These are phyloP conservation scores for Malthinus seriepunctatus DNA, from an alignment of 2,888 invertebrate genomes.

Conservation along the genomic window DNA sequence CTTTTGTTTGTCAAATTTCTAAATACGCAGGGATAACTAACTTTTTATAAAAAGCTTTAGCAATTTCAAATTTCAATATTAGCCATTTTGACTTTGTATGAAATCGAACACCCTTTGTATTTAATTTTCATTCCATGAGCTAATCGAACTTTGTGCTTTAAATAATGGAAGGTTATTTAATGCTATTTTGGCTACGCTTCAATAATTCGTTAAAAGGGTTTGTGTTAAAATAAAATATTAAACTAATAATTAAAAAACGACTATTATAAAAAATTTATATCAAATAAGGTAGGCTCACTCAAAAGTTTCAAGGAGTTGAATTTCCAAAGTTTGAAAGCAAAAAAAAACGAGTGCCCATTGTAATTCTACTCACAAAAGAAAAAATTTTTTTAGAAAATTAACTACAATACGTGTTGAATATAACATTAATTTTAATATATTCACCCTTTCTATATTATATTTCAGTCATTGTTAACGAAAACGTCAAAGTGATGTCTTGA, in stretches of 20 bases:
- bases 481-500: slow-evolving; percentile 15
- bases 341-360: too few relatives aligned
- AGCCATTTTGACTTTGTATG: too few relatives aligned
- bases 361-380: neutral
- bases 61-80: too few relatives aligned
- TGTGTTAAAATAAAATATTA: neutral
- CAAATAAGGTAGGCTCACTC: too few relatives aligned
- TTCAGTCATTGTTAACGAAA: slow-evolving; percentile 25
- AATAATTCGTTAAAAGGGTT: neutral
- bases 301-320: too few relatives aligned
- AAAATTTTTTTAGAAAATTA: neutral
- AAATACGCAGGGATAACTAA: neutral
- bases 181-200: neutral
- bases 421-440: slow-evolving; percentile 20
- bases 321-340: too few relatives aligned
- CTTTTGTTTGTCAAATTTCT: too few relatives aligned
- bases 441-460: slow-evolving; percentile 20
- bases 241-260: too few relatives aligned
- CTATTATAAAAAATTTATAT: too few relatives aligned
- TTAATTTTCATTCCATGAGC: neutral
- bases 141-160: slow-evolving; percentile 2
- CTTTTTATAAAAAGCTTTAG: too few relatives aligned
- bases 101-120: too few relatives aligned
- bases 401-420: slow-evolving; percentile 6
- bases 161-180: slow-evolving; percentile 2